Evolutionary conservation across 2,888 invertebrate species (phyloP).

Genomic region (Acheta domesticus): DNA sequence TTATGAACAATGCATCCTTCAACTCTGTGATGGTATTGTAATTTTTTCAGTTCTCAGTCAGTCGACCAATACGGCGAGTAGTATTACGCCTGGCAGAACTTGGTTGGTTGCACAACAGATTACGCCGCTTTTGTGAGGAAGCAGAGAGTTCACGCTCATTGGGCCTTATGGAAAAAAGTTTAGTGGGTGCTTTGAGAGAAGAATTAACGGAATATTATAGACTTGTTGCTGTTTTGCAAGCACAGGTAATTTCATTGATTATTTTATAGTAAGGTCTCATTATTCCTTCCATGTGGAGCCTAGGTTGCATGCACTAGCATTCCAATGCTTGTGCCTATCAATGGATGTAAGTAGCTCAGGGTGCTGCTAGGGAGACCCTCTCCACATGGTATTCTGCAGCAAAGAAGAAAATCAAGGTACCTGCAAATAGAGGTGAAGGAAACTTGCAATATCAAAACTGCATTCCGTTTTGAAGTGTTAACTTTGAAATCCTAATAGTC

Average conservation of each 20-base stretch:
- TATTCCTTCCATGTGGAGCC: too few species aligned
- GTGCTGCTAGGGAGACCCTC: too few species aligned
- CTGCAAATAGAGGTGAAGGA: too few species aligned
- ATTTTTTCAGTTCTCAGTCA: slow-evolving; percentile 41
- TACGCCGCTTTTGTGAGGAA: slow-evolving; percentile 75
- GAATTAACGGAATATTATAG: slow-evolving; percentile 87
- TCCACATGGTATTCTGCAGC: too few species aligned
- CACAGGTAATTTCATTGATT: slow-evolving; percentile 60
- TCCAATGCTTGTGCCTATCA: too few species aligned
- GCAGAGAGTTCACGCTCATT: slow-evolving; percentile 57
- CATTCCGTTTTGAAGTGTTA: too few species aligned
- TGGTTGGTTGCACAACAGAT: slow-evolving; percentile 79
- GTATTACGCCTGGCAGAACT: slow-evolving; percentile 77
- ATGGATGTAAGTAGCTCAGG: too few species aligned
- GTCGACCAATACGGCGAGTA: slow-evolving; percentile 58
- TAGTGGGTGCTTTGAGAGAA: slow-evolving; percentile 77
- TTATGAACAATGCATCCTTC: background rate
- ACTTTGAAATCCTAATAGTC: too few species aligned
- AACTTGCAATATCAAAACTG: too few species aligned
- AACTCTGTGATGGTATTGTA: slow-evolving; percentile 11
- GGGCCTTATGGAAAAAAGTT: slow-evolving; percentile 80
- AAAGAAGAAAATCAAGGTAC: too few species aligned
- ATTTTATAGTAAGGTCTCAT: background rate
- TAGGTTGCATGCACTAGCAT: too few species aligned
- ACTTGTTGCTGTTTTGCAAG: slow-evolving; percentile 80